A percentile compares a stretch with the other conserved stretches of the same genome.
Conservation (phyloP, 2,113 vertebrate genomes). For the Excalfactoria chinensis region DNA sequence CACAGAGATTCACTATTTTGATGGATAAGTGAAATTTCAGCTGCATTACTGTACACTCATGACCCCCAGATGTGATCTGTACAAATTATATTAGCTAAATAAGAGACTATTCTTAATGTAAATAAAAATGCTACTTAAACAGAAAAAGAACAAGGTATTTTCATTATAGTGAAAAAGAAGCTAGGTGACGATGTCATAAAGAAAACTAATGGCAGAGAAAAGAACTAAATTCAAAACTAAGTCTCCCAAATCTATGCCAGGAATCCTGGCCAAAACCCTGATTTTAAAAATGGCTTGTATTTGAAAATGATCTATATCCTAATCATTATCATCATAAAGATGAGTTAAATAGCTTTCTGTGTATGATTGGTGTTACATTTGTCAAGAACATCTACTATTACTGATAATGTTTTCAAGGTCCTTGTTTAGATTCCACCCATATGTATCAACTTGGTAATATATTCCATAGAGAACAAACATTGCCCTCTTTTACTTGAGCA, state of each 20-base stretch:
- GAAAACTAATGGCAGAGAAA: neutral
- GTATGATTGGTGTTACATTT: neutral
- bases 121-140: neutral
- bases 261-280: neutral
- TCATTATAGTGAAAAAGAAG: neutral
- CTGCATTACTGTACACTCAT: neutral
- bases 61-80: neutral
- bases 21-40: neutral
- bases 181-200: neutral
- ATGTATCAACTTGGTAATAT: constrained; percentile 31
- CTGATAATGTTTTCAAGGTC: constrained; percentile 13
- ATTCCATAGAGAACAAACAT: constrained; percentile 14
- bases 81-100: neutral
- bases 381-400: neutral
- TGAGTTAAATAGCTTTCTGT: constrained; percentile 19
- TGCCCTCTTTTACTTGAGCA: neutral
- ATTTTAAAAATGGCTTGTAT: neutral
- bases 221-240: neutral
- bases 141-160: neutral
- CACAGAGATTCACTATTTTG: neutral
- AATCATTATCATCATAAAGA: constrained; percentile 14
- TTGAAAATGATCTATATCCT: constrained; percentile 16
- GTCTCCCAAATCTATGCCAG: neutral
- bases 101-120: neutral
- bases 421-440: neutral